Percentiles rank a stretch among this genome's conserved stretches.
phyloP scores from a whole-genome alignment of 2,888 invertebrate species.

The Pediacus dermestoides region DNA sequence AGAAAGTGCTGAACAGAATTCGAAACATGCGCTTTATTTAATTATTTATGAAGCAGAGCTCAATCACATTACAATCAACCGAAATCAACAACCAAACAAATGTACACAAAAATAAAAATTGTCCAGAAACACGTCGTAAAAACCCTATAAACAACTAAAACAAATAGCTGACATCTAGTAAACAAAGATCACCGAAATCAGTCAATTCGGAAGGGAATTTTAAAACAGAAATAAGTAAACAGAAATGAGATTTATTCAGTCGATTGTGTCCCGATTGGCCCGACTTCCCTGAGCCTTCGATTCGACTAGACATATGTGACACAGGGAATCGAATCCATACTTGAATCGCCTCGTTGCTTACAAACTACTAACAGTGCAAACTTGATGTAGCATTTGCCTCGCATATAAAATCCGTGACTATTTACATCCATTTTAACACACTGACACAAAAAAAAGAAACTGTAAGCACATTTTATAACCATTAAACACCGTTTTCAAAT shows the following conservation, averaged over 20 bases:
- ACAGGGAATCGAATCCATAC: slow-evolving; percentile 5
- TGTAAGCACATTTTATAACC: background rate
- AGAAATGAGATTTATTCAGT: slow-evolving; percentile 39
- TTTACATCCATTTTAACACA: background rate
- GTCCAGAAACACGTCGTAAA: slow-evolving; percentile 2
- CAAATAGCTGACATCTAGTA: slow-evolving; percentile 31
- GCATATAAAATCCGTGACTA: background rate
- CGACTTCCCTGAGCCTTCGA: slow-evolving; percentile 8
- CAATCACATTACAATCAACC: slow-evolving; percentile 1
- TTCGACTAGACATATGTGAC: slow-evolving; percentile 8
- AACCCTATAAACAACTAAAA: slow-evolving; percentile 22
- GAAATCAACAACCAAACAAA: background rate
- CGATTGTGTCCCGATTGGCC: slow-evolving; percentile 39
- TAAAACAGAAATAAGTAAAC: slow-evolving; percentile 39
- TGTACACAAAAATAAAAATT: background rate
- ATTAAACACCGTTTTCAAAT: too few species aligned
- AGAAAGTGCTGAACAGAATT: too few species aligned
- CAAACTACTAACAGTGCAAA: slow-evolving; percentile 2
- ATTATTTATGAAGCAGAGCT: background rate
- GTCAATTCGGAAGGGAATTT: slow-evolving; percentile 29
- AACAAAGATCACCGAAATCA: slow-evolving; percentile 25
- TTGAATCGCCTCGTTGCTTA: slow-evolving; percentile 1
- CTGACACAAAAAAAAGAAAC: slow-evolving; percentile 3
- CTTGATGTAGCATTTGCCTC: slow-evolving; percentile 5
- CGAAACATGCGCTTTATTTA: too few species aligned